Conservation (phyloP, 1,140 invertebrate species). For the Archivesica marissinica region DNA sequence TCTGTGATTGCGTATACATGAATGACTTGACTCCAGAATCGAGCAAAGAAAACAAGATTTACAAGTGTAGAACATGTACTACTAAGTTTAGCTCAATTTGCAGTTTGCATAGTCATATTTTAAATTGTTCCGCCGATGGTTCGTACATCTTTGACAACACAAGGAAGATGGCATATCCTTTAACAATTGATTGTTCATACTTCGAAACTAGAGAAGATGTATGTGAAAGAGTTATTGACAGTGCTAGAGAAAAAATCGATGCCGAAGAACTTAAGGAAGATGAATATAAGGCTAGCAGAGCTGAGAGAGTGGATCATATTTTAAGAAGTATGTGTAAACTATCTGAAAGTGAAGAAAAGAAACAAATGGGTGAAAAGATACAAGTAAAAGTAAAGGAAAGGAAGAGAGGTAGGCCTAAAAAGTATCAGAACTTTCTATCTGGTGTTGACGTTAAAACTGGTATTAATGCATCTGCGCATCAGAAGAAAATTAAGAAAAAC, state of each 20-base stretch:
- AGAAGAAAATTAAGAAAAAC: background rate
- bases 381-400: background rate
- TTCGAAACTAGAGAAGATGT: background rate
- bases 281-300: background rate
- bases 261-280: background rate
- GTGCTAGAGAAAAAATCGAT: background rate
- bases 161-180: conserved; percentile 13
- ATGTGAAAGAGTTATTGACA: background rate
- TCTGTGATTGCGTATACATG: background rate
- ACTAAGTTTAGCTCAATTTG: conserved; percentile 13
- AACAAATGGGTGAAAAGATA: background rate
- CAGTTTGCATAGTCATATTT: background rate
- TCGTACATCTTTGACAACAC: conserved; percentile 26
- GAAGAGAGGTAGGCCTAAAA: background rate
- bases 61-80: background rate
- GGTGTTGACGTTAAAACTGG: too few species aligned
- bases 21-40: background rate
- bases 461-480: too few species aligned
- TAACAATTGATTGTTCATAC: background rate
- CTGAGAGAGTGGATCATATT: background rate
- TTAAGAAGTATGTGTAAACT: background rate
- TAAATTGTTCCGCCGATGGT: background rate
- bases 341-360: background rate
- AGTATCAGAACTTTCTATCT: background rate
- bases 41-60: background rate